Evolutionary conservation across 2,797 vertebrate species (phyloP), one percentile per base, ranked within the genome.

Genomic region (Ammospiza maritima): DNA sequence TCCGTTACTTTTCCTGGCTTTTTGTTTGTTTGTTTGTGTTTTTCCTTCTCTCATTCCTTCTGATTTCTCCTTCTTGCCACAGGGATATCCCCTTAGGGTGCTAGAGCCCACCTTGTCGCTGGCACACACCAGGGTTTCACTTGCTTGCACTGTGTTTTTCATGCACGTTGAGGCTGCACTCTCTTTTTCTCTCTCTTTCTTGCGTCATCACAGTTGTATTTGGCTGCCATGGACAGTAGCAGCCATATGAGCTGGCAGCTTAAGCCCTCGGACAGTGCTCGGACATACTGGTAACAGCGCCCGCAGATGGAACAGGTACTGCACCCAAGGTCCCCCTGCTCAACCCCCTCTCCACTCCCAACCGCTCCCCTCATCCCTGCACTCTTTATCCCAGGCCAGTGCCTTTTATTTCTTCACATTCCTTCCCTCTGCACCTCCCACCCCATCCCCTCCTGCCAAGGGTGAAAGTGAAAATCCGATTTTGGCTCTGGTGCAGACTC

Each of bases 261-360:
- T 99, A 99, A 99, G 98, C 99, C 99, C 97, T 98, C 98, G 98
- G 98, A 98, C 98, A 99, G 98, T 98, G 98, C 98, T 96, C 98
- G 99, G 98, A 99, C 98, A 89, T 99, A 98, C 98, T 99, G 99
- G 98, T 99, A 99, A 98, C 98, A 97, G 97, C 98, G 92, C 98
- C 98, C 98, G 97, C 98, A 98, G 97, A 98, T 97, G 98, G 96
- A 98, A 99, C 98, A 99, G 99, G 99, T 99, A 99, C 99, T 98
- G 97, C 98, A 98, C 98, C 85, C 96, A 91, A 97, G 96, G 98
- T 97, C 94, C 97, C 71, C 97, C 95, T 51, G 90, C 97, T 97
- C 96, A 71, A 95, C 89, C 93, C 96, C 47, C 94, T 94, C 97
- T 97, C 94, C 85, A 30, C 85, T 94, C 95, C 96, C 85, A 73